Conservation (phyloP, 2,797 vertebrate species). For the Acanthurus lineatus region DNA sequence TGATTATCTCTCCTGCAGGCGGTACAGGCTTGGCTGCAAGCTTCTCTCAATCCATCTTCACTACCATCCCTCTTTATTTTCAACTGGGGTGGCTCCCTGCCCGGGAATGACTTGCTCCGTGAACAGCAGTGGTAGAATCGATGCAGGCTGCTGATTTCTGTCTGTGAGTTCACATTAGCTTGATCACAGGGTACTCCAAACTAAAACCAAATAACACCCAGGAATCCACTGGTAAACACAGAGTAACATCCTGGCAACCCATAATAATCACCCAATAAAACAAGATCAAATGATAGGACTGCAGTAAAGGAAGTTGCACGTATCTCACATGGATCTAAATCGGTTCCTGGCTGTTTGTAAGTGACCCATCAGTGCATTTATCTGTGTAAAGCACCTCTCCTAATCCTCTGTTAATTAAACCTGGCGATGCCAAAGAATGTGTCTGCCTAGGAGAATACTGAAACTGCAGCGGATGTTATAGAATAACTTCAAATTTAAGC, state of each 20-base stretch:
- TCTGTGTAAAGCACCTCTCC: not conserved
- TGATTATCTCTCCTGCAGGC: slow-evolving; percentile 65
- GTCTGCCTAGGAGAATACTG: too few species aligned
- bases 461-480: not conserved
- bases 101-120: slow-evolving; percentile 19
- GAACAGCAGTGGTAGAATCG: not conserved
- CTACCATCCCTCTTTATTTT: slow-evolving; percentile 32
- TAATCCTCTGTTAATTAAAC: not conserved
- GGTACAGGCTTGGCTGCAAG: slow-evolving; percentile 38
- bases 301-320: not conserved
- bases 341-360: not conserved
- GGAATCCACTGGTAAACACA: slow-evolving; percentile 1
- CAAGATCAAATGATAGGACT: not conserved
- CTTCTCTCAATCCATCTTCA: slow-evolving; percentile 59
- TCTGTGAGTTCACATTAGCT: slow-evolving; percentile 4
- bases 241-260: not conserved
- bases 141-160: slow-evolving; percentile 18
- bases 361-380: not conserved
- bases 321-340: too few species aligned
- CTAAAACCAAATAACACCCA: not conserved
- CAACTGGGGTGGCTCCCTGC: slow-evolving; percentile 28
- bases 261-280: slow-evolving; percentile 2
- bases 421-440: not conserved
- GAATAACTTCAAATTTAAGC: not conserved
- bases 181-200: not conserved